A percentile compares a stretch with the other conserved stretches of the same genome.
Evolutionary conservation across 1,140 invertebrate genomes (phyloP).

Genomic region (Atta colombica): DNA sequence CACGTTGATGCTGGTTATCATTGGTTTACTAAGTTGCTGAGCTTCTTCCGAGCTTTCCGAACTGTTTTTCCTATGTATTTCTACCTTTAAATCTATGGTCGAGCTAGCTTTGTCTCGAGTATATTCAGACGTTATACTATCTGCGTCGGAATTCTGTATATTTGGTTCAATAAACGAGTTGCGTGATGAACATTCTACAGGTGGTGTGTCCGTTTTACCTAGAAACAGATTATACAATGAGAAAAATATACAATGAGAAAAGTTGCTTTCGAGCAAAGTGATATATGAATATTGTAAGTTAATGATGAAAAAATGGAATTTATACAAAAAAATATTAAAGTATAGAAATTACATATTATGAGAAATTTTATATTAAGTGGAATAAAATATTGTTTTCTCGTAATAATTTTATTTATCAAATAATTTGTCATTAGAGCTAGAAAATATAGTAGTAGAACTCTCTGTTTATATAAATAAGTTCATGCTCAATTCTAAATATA

Average conservation of each 20-base stretch:
- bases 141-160: slow-evolving; percentile 83
- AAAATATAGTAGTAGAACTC: background rate
- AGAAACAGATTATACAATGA: background rate
- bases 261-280: background rate
- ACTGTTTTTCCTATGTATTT: slow-evolving; percentile 96
- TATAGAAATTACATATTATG: slow-evolving; percentile 10
- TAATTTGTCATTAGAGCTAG: background rate
- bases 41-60: slow-evolving; percentile 92
- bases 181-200: slow-evolving; percentile 88
- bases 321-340: background rate
- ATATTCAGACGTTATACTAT: slow-evolving; percentile 86
- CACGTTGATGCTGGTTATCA: slow-evolving; percentile 80
- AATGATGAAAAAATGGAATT: background rate
- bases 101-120: slow-evolving; percentile 85
- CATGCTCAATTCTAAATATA: no score
- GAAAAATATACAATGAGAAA: background rate
- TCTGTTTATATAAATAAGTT: no score
- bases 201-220: slow-evolving; percentile 87
- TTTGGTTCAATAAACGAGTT: slow-evolving; percentile 88
- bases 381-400: background rate
- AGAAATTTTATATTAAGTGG: background rate
- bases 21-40: slow-evolving; percentile 81
- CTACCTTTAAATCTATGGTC: slow-evolving; percentile 94
- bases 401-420: background rate
- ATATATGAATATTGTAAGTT: background rate